These are phyloP conservation scores for Caranx ignobilis DNA, from an alignment of 2,113 vertebrate species.

Conservation along the genomic window DNA sequence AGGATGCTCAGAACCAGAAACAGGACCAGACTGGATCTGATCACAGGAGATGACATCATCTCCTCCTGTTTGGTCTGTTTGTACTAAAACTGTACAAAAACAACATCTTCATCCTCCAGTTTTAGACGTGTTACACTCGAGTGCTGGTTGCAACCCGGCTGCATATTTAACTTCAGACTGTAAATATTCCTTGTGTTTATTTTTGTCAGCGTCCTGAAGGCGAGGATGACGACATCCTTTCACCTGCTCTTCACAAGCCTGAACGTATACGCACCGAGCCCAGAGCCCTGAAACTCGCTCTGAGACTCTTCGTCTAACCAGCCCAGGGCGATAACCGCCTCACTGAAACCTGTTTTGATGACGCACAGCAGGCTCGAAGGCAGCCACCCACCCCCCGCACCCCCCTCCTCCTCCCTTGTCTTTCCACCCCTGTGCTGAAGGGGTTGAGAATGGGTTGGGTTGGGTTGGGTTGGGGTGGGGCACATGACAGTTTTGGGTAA, in stretches of 20 bases:
- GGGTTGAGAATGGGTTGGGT: neutral
- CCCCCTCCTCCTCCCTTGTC: neutral
- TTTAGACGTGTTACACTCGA: neutral
- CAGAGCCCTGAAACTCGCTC: slow-evolving; percentile 17
- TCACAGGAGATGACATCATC: slow-evolving; percentile 19
- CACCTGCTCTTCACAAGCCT: slow-evolving; percentile 43
- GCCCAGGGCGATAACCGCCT: slow-evolving; percentile 63
- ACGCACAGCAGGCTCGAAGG: slow-evolving; percentile 45
- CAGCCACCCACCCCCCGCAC: too few relatives aligned
- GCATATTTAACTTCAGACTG: slow-evolving; percentile 15
- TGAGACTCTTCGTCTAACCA: slow-evolving; percentile 30
- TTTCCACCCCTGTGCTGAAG: neutral
- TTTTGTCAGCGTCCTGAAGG: slow-evolving; percentile 42
- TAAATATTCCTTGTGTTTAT: slow-evolving; percentile 52
- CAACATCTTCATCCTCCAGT: neutral
- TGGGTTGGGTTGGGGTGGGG: neutral
- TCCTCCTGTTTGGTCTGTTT: neutral
- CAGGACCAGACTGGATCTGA: slow-evolving; percentile 31
- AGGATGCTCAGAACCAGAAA: slow-evolving; percentile 26
- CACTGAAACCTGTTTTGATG: slow-evolving; percentile 70
- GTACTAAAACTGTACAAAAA: slow-evolving; percentile 20
- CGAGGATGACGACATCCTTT: slow-evolving; percentile 51
- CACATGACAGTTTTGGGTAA: slow-evolving; percentile 51
- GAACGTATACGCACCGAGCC: slow-evolving; percentile 18
- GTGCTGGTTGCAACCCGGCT: neutral